phyloP scores from a whole-genome alignment of 2,113 vertebrate species.

The Cheilinus undulatus region DNA sequence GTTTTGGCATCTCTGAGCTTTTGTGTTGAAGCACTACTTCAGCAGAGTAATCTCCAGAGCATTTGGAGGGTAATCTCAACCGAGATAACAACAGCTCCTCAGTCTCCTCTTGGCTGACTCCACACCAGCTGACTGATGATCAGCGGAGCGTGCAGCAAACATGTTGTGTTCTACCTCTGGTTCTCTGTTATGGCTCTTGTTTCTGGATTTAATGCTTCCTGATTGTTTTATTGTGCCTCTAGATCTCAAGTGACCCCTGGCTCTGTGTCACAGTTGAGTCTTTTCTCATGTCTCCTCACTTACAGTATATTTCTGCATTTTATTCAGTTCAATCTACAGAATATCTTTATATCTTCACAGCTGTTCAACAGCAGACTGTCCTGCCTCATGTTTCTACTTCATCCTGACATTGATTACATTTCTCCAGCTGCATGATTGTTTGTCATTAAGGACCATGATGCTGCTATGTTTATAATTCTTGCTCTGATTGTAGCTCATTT shows the following conservation, averaged over 20 bases:
- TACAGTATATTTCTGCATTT: background rate
- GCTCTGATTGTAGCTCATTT: background rate
- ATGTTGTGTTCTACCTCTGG: background rate
- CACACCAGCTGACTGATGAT: background rate
- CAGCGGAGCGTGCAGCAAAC: background rate
- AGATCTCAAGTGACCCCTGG: background rate
- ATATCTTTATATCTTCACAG: background rate
- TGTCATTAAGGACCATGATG: background rate
- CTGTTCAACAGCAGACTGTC: background rate
- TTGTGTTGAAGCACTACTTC: background rate
- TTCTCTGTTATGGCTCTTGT: background rate
- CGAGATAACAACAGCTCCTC: background rate
- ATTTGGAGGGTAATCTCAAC: background rate
- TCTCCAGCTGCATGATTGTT: background rate
- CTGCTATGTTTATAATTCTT: background rate
- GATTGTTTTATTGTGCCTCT: background rate
- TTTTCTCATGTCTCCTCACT: background rate
- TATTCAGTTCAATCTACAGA: background rate
- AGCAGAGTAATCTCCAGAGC: background rate
- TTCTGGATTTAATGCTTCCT: background rate
- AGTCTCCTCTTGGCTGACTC: background rate
- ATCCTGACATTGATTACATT: background rate
- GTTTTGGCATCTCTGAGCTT: background rate
- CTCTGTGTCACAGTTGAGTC: background rate
- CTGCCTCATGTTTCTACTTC: background rate